These are phyloP conservation scores for Patagioenas fasciata DNA, from an alignment of 2,113 vertebrate species.

Conservation along the genomic window DNA sequence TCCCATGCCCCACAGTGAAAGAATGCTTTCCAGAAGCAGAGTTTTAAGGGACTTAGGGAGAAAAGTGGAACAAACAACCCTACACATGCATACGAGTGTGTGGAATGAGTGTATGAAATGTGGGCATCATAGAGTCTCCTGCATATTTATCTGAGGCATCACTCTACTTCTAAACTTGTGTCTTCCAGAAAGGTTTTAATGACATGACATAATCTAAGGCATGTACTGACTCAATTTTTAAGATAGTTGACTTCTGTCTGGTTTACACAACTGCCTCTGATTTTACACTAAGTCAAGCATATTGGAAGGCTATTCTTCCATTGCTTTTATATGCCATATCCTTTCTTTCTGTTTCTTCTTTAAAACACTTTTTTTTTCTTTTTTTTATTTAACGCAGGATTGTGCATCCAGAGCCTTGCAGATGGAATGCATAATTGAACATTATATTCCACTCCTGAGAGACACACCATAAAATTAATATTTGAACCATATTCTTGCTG, in stretches of 20 bases:
- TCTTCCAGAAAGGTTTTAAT: slow-evolving; percentile 6
- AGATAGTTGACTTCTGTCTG: slow-evolving; percentile 33
- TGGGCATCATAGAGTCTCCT: neutral
- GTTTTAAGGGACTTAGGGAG: neutral
- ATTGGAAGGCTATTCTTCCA: slow-evolving; percentile 37
- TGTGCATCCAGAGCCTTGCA: slow-evolving; percentile 47
- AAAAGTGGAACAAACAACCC: neutral
- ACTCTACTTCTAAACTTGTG: neutral
- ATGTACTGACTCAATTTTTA: neutral
- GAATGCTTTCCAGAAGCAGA: neutral
- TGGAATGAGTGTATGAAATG: neutral
- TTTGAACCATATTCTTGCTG: slow-evolving; percentile 58
- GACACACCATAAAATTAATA: slow-evolving; percentile 63
- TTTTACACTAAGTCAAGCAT: slow-evolving; percentile 11
- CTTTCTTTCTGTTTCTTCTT: slow-evolving; percentile 48
- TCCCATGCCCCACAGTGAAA: neutral
- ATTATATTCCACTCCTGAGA: slow-evolving; percentile 50
- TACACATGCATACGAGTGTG: neutral
- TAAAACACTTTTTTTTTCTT: neutral
- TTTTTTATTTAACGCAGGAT: slow-evolving; percentile 42
- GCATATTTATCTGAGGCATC: neutral
- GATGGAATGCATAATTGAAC: slow-evolving; percentile 62
- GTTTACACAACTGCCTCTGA: neutral
- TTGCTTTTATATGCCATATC: slow-evolving; percentile 27
- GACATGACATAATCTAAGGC: slow-evolving; percentile 19